Percentiles rank a stretch among this genome's conserved stretches.
These are phyloP conservation scores for Subacronicta megacephala DNA, from an alignment of 2,888 invertebrate genomes.

Conservation along the genomic window DNA sequence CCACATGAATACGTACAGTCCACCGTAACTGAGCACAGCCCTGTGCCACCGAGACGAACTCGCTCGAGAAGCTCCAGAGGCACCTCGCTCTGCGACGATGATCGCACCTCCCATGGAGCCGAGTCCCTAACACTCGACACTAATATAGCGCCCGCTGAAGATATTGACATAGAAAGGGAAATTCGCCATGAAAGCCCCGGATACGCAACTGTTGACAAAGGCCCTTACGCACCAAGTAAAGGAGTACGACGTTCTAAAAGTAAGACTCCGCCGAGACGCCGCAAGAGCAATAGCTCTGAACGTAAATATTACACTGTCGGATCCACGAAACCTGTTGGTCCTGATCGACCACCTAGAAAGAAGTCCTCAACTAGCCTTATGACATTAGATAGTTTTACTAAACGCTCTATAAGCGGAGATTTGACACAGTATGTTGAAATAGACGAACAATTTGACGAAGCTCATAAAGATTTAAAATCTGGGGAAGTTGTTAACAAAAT, in stretches of 20 bases:
- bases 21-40: slow-evolving; percentile 89
- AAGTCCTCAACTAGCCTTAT: slow-evolving; percentile 89
- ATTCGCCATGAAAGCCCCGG: slow-evolving; percentile 89
- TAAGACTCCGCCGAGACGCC: slow-evolving; percentile 85
- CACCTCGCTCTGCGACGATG: slow-evolving; percentile 91
- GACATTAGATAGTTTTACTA: slow-evolving; percentile 87
- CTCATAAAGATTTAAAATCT: slow-evolving; percentile 91
- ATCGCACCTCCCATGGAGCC: slow-evolving; percentile 92
- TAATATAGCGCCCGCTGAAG: slow-evolving; percentile 72
- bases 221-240: slow-evolving; percentile 91
- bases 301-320: slow-evolving; percentile 92
- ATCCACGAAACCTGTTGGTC: slow-evolving; percentile 79
- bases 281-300: slow-evolving; percentile 87
- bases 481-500: slow-evolving; percentile 94
- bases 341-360: slow-evolving; percentile 91
- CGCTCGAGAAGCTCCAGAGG: slow-evolving; percentile 88
- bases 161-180: slow-evolving; percentile 74
- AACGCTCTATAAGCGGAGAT: slow-evolving; percentile 79
- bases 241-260: slow-evolving; percentile 88
- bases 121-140: slow-evolving; percentile 91
- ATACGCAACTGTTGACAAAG: slow-evolving; percentile 94
- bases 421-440: slow-evolving; percentile 91
- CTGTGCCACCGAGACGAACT: slow-evolving; percentile 89
- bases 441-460: slow-evolving; percentile 89
- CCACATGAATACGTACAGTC: slow-evolving; percentile 82